Conservation (phyloP, 2,888 invertebrate species). For the Lithophane semibrunnea region DNA sequence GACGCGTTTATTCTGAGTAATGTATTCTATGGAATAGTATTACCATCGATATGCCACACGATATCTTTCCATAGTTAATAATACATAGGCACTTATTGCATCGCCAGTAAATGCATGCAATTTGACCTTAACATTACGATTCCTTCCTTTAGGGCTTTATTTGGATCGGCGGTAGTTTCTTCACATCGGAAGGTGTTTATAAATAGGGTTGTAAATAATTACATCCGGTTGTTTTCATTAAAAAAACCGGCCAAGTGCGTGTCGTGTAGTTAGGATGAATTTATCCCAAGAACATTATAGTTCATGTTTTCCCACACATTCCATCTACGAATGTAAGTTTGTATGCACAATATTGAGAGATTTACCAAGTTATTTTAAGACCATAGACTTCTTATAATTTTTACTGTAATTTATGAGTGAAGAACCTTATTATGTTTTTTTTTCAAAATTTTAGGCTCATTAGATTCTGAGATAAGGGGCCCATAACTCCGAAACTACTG, state of each 20-base stretch:
- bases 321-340: no score
- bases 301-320: no score
- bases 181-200: slow-evolving; percentile 12
- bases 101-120: slow-evolving; percentile 8
- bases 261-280: no score
- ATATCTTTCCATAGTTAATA: slow-evolving; percentile 36
- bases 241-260: background rate
- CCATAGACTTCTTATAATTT: no score
- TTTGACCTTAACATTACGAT: slow-evolving; percentile 38
- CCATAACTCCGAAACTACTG: no score
- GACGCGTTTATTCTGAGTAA: background rate
- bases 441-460: no score
- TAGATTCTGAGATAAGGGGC: no score
- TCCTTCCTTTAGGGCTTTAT: slow-evolving; percentile 44
- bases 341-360: no score
- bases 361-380: no score
- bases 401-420: no score
- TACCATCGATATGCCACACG: background rate
- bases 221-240: slow-evolving; percentile 7
- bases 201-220: background rate
- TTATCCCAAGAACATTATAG: no score
- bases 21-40: slow-evolving; percentile 11
- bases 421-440: no score
- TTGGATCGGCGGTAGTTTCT: slow-evolving; percentile 24
- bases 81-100: slow-evolving; percentile 4